Percentiles rank a stretch among this genome's conserved stretches.
These are phyloP conservation scores for Diplodus sargus DNA, from an alignment of 2,797 vertebrate species.

Conservation along the genomic window DNA sequence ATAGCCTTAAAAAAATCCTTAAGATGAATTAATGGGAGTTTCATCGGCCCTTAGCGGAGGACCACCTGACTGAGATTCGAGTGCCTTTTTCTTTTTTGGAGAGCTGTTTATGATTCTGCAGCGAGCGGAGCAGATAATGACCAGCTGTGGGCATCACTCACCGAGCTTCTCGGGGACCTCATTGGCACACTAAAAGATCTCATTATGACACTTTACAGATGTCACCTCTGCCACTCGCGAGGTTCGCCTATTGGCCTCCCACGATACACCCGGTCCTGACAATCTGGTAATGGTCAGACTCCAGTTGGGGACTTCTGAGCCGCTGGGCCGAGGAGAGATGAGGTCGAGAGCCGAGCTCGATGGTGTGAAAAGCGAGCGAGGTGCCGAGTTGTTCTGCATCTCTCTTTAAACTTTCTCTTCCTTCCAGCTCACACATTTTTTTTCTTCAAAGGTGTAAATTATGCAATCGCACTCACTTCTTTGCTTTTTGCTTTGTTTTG, in stretches of 20 bases:
- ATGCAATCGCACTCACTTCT: not conserved
- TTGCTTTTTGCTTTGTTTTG: not conserved
- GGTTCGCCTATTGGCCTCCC: slow-evolving; percentile 58
- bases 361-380: slow-evolving; percentile 13
- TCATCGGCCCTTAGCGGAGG: slow-evolving; percentile 42
- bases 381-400: slow-evolving; percentile 33
- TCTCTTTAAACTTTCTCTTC: slow-evolving; percentile 28
- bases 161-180: slow-evolving; percentile 67
- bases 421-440: slow-evolving; percentile 26
- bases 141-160: slow-evolving; percentile 75
- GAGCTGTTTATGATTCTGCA: slow-evolving; percentile 75
- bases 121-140: slow-evolving; percentile 78
- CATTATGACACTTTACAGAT: slow-evolving; percentile 82
- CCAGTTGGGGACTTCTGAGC: slow-evolving; percentile 44
- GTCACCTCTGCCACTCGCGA: slow-evolving; percentile 75
- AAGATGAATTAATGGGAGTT: slow-evolving; percentile 65
- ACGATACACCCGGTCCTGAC: slow-evolving; percentile 30
- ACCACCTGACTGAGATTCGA: slow-evolving; percentile 42
- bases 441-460: slow-evolving; percentile 22
- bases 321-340: slow-evolving; percentile 25
- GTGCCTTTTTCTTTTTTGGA: slow-evolving; percentile 56
- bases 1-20: slow-evolving; percentile 24
- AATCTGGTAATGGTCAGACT: slow-evolving; percentile 51
- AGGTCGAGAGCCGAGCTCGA: slow-evolving; percentile 30
- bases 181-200: slow-evolving; percentile 73